These are phyloP conservation scores for Megathymus violae DNA, from an alignment of 1,140 invertebrate species.

Conservation along the genomic window DNA sequence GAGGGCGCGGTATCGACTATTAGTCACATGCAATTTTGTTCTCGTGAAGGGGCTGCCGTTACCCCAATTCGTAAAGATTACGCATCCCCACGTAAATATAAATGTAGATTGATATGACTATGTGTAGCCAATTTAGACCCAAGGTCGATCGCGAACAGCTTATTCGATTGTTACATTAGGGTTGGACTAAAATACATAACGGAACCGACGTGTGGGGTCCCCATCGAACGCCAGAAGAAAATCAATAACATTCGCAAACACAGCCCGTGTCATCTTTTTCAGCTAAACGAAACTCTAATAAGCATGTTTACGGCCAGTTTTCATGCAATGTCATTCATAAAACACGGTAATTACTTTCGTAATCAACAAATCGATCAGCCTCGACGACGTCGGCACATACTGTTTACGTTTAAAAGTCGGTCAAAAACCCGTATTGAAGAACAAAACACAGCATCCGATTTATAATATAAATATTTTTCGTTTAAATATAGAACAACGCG, in stretches of 20 bases:
- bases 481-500: constrained; percentile 66
- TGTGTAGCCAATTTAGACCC: constrained; percentile 33
- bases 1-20: constrained; percentile 44
- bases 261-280: constrained; percentile 26
- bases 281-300: constrained; percentile 33
- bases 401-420: constrained; percentile 70
- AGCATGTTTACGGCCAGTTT: constrained; percentile 40
- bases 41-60: constrained; percentile 41
- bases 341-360: constrained; percentile 54
- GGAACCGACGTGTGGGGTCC: constrained; percentile 50
- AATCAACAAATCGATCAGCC: constrained; percentile 70
- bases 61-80: constrained; percentile 64
- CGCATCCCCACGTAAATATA: constrained; percentile 39
- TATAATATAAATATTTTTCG: constrained; percentile 56
- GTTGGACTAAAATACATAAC: constrained; percentile 38
- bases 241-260: constrained; percentile 48
- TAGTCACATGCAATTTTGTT: constrained; percentile 53
- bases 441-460: constrained; percentile 52
- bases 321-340: constrained; percentile 71
- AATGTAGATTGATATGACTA: constrained; percentile 28
- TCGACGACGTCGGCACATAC: constrained; percentile 41
- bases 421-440: constrained; percentile 50
- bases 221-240: constrained; percentile 43
- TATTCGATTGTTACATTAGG: constrained; percentile 24
- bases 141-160: constrained; percentile 41